Conservation (phyloP, 1,140 invertebrate genomes). For the Rhagoletis zephyria region DNA sequence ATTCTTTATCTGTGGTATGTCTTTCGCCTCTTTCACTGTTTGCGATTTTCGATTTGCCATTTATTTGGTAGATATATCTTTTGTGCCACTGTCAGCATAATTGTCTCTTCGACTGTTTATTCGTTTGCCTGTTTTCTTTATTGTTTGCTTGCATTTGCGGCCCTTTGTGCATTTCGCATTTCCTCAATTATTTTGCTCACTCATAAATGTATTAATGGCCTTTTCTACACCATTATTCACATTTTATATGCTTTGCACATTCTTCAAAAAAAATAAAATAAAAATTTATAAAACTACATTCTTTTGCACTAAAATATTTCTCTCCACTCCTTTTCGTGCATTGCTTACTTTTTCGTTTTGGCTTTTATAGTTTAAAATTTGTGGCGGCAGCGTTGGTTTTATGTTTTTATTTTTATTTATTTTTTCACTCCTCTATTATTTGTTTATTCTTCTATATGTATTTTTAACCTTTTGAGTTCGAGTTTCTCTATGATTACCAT, state of each 20-base stretch:
- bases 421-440: too few relatives aligned
- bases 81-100: not conserved
- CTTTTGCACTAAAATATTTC: not conserved
- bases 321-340: not conserved
- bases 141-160: conserved; percentile 54
- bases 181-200: not conserved
- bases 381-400: not conserved
- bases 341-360: not conserved
- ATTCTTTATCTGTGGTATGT: conserved; percentile 62
- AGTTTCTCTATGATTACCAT: conserved; percentile 31
- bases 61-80: not conserved
- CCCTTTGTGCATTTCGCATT: conserved; percentile 56
- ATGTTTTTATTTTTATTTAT: not conserved
- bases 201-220: not conserved
- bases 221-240: not conserved
- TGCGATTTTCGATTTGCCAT: conserved; percentile 35
- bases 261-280: too few relatives aligned
- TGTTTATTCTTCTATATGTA: not conserved
- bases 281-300: not conserved
- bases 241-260: not conserved
- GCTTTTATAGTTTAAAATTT: not conserved
- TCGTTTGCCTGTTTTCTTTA: not conserved
- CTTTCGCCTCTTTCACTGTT: conserved; percentile 59
- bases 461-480: conserved; percentile 17
- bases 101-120: not conserved